Percentiles rank a stretch among this genome's conserved stretches.
Conservation (phyloP, 1,140 invertebrate genomes). For the Drosophila lacteicornis region DNA sequence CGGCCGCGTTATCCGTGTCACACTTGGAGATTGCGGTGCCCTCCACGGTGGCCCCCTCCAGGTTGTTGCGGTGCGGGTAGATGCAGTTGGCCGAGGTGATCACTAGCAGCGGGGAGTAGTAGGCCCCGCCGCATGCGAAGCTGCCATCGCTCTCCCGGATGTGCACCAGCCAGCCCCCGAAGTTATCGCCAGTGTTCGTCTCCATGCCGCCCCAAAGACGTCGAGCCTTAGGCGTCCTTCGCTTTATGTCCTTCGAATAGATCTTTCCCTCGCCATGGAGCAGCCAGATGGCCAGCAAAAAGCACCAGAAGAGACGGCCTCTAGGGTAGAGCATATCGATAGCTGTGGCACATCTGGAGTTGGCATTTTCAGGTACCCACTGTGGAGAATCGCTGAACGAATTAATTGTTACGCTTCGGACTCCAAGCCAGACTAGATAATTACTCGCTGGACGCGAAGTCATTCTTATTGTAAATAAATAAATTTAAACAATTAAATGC, state of each 20-base stretch:
- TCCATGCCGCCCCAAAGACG: slow-evolving; percentile 16
- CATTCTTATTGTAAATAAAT: too few relatives aligned
- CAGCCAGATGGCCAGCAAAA: background rate
- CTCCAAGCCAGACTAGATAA: too few relatives aligned
- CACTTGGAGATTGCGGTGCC: slow-evolving; percentile 1
- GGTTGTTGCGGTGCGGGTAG: slow-evolving; percentile 13
- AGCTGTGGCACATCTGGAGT: background rate
- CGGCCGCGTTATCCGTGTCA: slow-evolving; percentile 16
- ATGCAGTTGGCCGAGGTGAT: slow-evolving; percentile 48
- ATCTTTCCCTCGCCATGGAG: background rate
- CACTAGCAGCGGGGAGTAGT: slow-evolving; percentile 36
- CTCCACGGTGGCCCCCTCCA: slow-evolving; percentile 24
- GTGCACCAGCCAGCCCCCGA: slow-evolving; percentile 33
- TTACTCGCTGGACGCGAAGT: too few relatives aligned
- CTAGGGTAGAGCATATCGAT: background rate
- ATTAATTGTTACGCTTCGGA: too few relatives aligned
- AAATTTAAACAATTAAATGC: too few relatives aligned
- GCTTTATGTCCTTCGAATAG: slow-evolving; percentile 7
- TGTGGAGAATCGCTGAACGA: too few relatives aligned
- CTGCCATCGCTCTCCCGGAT: slow-evolving; percentile 25
- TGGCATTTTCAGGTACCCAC: too few relatives aligned
- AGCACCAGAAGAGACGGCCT: background rate
- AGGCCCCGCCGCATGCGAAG: slow-evolving; percentile 43
- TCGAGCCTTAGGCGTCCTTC: background rate
- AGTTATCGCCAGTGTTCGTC: slow-evolving; percentile 16